phyloP scores from a whole-genome alignment of 1,140 invertebrate species.

The Aphidius ervi region DNA sequence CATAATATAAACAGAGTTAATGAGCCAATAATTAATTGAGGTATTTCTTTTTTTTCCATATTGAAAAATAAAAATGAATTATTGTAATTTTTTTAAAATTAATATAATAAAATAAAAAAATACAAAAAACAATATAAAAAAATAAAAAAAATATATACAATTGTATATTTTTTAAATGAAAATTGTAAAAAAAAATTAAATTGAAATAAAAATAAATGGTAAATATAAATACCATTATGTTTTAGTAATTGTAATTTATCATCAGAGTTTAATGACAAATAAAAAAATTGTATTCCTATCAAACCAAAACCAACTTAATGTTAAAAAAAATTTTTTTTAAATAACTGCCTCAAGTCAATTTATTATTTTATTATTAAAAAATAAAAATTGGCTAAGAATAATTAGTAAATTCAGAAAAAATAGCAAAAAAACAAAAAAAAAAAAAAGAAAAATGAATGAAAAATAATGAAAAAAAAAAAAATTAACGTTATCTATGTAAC shows the following conservation, averaged over 20 bases:
- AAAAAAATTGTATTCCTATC: too few species aligned
- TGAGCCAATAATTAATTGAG: neutral
- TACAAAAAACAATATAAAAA: neutral
- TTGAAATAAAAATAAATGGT: too few species aligned
- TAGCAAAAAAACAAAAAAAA: conserved; percentile 6
- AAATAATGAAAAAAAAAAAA: conserved; percentile 32
- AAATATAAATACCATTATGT: too few species aligned
- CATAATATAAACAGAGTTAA: too few species aligned
- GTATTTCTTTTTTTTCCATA: neutral
- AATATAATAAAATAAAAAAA: too few species aligned
- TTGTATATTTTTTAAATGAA: neutral
- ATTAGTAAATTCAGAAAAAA: conserved; percentile 8
- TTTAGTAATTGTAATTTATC: too few species aligned
- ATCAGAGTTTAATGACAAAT: too few species aligned
- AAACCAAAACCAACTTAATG: neutral
- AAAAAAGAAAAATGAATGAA: conserved; percentile 16
- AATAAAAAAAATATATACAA: neutral
- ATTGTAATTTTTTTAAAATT: neutral
- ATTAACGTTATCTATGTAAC: conserved; percentile 51
- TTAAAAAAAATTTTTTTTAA: neutral
- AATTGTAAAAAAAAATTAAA: neutral
- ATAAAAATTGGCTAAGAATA: conserved; percentile 6
- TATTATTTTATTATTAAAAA: conserved; percentile 1
- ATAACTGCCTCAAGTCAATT: neutral
- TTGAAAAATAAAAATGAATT: conserved; percentile 3